These are phyloP conservation scores for Drosophila sucinea DNA, from an alignment of 1,140 invertebrate genomes.

Conservation along the genomic window DNA sequence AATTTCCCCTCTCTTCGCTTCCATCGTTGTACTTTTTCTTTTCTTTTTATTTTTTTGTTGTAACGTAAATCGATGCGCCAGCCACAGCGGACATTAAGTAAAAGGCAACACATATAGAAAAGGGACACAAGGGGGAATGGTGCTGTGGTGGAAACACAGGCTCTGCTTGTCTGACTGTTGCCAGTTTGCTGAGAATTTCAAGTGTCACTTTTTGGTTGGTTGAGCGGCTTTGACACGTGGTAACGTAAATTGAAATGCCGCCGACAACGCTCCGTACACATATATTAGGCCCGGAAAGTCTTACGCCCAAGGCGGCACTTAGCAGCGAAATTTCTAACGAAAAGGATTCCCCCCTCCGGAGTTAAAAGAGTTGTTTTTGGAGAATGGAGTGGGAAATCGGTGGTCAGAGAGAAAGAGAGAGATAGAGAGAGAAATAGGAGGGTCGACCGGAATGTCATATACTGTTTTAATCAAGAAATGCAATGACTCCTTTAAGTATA, in stretches of 20 bases:
- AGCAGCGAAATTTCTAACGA: conserved; percentile 38
- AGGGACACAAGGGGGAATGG: conserved; percentile 21
- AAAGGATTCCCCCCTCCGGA: conserved; percentile 17
- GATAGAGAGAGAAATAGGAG: not conserved
- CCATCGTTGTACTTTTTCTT: not conserved
- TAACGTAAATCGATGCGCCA: conserved; percentile 77
- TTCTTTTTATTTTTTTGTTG: conserved; percentile 32
- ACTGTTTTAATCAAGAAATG: conserved; percentile 38
- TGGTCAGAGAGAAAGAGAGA: too few relatives aligned
- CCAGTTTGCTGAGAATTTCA: conserved; percentile 34
- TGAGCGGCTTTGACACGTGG: conserved; percentile 74
- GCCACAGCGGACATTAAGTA: conserved; percentile 73
- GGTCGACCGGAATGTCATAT: conserved; percentile 25
- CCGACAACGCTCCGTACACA: conserved; percentile 68
- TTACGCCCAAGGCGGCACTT: conserved; percentile 50
- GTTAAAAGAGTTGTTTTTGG: not conserved
- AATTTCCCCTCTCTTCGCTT: not conserved
- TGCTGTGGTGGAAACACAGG: not conserved
- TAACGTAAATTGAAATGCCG: conserved; percentile 78
- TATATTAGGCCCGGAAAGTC: conserved; percentile 52
- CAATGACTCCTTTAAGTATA: conserved; percentile 14
- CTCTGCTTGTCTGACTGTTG: not conserved
- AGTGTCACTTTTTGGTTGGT: conserved; percentile 74
- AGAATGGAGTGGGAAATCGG: not conserved
- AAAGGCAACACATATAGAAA: conserved; percentile 45